phyloP scores from a whole-genome alignment of 2,113 vertebrate genomes.

The Sinocyclocheilus maitianheensis region DNA sequence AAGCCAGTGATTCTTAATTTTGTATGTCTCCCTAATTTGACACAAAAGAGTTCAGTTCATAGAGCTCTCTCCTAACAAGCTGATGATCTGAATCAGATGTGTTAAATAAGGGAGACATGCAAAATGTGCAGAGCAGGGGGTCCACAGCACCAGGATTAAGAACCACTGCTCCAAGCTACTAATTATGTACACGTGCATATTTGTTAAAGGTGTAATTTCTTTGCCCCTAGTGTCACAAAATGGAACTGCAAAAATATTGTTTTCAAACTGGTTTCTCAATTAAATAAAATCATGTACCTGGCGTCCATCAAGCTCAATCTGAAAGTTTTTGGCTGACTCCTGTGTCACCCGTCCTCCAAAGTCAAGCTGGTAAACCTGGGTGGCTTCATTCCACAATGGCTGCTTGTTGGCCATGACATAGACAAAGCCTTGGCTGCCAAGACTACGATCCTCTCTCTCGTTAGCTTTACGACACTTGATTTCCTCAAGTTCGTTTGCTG shows the following conservation, averaged over 20 bases:
- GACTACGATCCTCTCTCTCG: slow-evolving; percentile 91
- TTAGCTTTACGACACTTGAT: slow-evolving; percentile 94
- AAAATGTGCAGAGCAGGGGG: too few relatives aligned
- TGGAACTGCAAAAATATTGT: not conserved
- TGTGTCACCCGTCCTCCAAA: slow-evolving; percentile 97
- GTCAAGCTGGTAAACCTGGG: slow-evolving; percentile 98
- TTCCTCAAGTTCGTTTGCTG: slow-evolving; percentile 91
- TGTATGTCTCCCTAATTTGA: too few relatives aligned
- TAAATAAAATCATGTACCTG: slow-evolving; percentile 79
- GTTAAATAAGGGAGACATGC: too few relatives aligned
- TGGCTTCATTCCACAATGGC: slow-evolving; percentile 96
- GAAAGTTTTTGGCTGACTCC: slow-evolving; percentile 98
- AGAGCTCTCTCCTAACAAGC: too few relatives aligned
- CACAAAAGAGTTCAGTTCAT: too few relatives aligned
- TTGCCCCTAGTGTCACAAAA: not conserved
- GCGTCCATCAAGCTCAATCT: slow-evolving; percentile 97
- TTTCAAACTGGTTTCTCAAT: not conserved
- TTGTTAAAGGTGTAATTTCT: not conserved
- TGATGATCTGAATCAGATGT: too few relatives aligned
- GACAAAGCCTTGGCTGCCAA: slow-evolving; percentile 96
- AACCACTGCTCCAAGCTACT: too few relatives aligned
- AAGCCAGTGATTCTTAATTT: too few relatives aligned
- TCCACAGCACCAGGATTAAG: too few relatives aligned
- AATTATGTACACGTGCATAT: too few relatives aligned
- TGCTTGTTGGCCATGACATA: slow-evolving; percentile 99